Evolutionary conservation across 2,888 invertebrate species (phyloP).

Genomic region (Phengaris arion): DNA sequence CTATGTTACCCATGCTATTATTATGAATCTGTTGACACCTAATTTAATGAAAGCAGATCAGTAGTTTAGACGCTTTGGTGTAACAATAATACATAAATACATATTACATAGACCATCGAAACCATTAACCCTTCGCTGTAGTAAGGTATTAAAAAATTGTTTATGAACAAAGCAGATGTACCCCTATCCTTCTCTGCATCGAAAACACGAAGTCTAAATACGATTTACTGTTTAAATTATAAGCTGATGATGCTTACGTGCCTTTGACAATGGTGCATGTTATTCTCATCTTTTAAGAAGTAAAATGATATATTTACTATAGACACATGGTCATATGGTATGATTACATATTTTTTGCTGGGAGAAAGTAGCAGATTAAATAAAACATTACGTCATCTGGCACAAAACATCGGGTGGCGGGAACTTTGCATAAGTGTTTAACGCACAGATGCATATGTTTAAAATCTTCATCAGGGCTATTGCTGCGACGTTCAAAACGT

Average conservation of each 20-base stretch:
- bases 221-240: neutral
- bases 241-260: neutral
- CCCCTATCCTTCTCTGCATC: neutral
- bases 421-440: neutral
- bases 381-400: conserved; percentile 62
- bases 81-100: no score
- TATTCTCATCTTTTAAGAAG: neutral
- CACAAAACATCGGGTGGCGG: conserved; percentile 1
- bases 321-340: neutral
- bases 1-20: no score
- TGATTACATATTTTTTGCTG: conserved; percentile 32
- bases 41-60: no score
- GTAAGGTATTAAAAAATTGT: neutral
- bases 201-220: neutral
- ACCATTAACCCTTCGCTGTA: no score
- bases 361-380: conserved; percentile 62
- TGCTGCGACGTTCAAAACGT: neutral
- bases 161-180: neutral
- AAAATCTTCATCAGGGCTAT: neutral
- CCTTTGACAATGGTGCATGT: neutral
- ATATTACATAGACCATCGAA: no score
- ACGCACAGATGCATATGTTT: neutral
- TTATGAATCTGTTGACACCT: no score
- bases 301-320: neutral
- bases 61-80: no score